A percentile compares a stretch with the other conserved stretches of the same genome.
Conservation (phyloP, 2,888 invertebrate species). For the Drosophila meridiana region DNA sequence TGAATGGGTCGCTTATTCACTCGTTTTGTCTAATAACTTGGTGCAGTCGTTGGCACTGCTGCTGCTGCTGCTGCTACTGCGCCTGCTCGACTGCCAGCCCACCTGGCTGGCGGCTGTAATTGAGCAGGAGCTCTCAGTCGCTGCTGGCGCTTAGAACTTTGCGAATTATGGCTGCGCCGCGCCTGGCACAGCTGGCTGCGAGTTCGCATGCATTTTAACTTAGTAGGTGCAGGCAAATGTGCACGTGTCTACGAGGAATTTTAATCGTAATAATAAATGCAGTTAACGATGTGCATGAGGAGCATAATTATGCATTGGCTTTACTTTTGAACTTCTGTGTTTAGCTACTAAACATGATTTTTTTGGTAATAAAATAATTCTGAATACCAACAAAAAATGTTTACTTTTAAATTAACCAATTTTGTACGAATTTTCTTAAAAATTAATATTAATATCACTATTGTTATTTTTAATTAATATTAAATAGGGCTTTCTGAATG, state of each 20-base stretch:
- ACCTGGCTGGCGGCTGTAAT: slow-evolving; percentile 33
- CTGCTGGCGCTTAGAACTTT: slow-evolving; percentile 37
- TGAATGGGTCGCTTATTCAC: slow-evolving; percentile 38
- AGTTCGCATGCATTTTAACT: slow-evolving; percentile 1
- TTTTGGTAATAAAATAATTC: no score
- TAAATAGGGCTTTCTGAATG: no score
- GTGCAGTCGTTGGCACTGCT: slow-evolving; percentile 19
- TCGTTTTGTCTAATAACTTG: slow-evolving; percentile 55
- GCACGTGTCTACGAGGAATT: not conserved
- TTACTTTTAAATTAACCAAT: no score
- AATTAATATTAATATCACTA: no score
- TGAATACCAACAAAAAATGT: no score
- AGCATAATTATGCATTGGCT: not conserved
- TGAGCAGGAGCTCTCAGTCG: slow-evolving; percentile 36
- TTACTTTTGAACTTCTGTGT: not conserved
- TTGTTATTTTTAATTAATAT: no score
- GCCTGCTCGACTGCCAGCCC: slow-evolving; percentile 6
- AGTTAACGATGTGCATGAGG: not conserved
- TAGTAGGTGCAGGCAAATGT: not conserved
- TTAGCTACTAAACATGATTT: no score
- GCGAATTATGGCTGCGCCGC: slow-evolving; percentile 25
- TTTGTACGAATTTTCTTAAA: no score
- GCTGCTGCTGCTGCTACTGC: slow-evolving; percentile 1
- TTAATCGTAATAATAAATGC: not conserved
- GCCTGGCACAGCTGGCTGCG: slow-evolving; percentile 40